Evolutionary conservation across 2,888 invertebrate species (phyloP), one percentile per base, ranked within the genome.

Genomic region (Eurois occulta): DNA sequence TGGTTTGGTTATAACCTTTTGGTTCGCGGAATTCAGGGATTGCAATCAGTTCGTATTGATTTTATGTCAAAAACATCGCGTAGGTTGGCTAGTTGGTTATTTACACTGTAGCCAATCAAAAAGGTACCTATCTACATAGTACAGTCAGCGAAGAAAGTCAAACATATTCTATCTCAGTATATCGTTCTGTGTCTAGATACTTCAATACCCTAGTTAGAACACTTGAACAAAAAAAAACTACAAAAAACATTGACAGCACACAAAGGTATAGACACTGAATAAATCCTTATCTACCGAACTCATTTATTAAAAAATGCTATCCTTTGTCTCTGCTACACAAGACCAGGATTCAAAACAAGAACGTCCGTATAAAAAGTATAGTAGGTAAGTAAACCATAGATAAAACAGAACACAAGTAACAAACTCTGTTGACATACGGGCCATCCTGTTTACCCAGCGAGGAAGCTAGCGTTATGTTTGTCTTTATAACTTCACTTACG

Each of bases 401-500:
- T 24, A 68, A 73, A 73, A 77, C 62, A 67, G 60, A 72, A 70
- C 32, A 21, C 24, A 62, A 77, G 55, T 62, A 35, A 69, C 13
- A 67, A 72, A 46, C 64, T 75, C 70, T 80, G 69, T 84, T 77
- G 81, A 73, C 77, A 84, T 71, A 75, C 72, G 77, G 77, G 74
- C 80, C 72, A 77, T 75, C 78, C 85, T 84, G 84, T 84, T 84
- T 84, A 71, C 71, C 72, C 71, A 73, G 18, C 55, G 35, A 76
- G 75, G 81, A 73, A 78, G 75, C 70, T 65, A 77, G 81, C 85
- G 64, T 81, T 68, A 81, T 77, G 72, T 81, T 84, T 84, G 77
- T 73, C 71, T 84, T 76, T 48, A 43, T 83, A 75, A 67, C 79
- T 83, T 81, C 58, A 72, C 65, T 65, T 74, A 83, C 71, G 64